A percentile compares a stretch with the other conserved stretches of the same genome.
Conservation (phyloP, 2,888 invertebrate genomes). For the Drosophila lutescens region DNA sequence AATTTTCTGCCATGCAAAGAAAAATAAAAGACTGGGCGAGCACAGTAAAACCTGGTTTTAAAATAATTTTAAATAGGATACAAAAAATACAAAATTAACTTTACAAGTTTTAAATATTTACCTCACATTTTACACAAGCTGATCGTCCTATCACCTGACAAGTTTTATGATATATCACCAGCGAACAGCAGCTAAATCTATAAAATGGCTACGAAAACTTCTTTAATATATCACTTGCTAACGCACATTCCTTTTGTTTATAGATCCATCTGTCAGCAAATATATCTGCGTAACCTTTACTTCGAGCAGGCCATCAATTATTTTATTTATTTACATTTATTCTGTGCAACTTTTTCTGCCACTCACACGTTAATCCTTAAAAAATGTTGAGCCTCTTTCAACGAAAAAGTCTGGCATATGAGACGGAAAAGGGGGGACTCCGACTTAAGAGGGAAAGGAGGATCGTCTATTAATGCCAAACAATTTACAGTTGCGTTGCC, state of each 20-base stretch:
- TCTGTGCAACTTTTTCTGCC: slow-evolving; percentile 14
- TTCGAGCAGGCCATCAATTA: slow-evolving; percentile 23
- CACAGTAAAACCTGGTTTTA: neutral
- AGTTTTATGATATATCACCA: neutral
- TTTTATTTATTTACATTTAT: slow-evolving; percentile 35
- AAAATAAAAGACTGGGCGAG: neutral
- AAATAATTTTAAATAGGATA: neutral
- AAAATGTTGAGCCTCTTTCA: slow-evolving; percentile 14
- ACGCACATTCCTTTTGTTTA: slow-evolving; percentile 3
- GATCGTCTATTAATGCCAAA: slow-evolving; percentile 58
- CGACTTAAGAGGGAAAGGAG: neutral
- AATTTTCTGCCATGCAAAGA: neutral
- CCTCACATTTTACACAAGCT: neutral
- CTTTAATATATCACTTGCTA: neutral
- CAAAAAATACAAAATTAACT: too few species aligned
- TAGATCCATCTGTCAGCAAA: slow-evolving; percentile 15
- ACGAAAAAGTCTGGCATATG: slow-evolving; percentile 18
- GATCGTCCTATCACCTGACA: neutral
- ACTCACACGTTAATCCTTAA: slow-evolving; percentile 30
- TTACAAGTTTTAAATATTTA: neutral
- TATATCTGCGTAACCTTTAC: slow-evolving; percentile 23
- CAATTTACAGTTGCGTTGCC: slow-evolving; percentile 69
- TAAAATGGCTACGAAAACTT: neutral
- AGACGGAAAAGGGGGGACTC: neutral
- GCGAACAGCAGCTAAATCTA: neutral